A percentile compares a stretch with the other conserved stretches of the same genome.
These are phyloP conservation scores for Luidia sarsii DNA, from an alignment of 53 echinoderm and acorn worm species.

Conservation along the genomic window DNA sequence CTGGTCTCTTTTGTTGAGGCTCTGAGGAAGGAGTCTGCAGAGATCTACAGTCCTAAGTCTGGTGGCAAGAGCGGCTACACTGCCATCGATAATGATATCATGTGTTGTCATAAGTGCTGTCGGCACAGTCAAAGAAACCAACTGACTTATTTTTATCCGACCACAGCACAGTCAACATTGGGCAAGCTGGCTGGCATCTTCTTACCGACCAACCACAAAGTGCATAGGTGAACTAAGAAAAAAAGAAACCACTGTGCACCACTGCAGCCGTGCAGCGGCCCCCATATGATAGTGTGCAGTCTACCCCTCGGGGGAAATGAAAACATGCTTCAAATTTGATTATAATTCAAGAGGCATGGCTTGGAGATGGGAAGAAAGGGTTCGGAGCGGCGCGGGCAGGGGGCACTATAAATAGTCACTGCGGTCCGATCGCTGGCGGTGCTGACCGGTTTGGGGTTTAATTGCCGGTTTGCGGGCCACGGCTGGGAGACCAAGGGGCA, in stretches of 20 bases:
- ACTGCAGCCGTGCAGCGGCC: no score
- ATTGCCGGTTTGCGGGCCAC: no score
- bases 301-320: background rate
- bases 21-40: no score
- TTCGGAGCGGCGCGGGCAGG: background rate
- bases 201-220: constrained; percentile 14
- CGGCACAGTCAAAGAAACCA: constrained; percentile 34
- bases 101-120: background rate
- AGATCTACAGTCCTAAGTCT: no score
- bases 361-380: background rate
- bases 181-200: constrained; percentile 14
- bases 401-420: constrained; percentile 20
- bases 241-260: background rate
- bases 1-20: no score
- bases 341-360: constrained; percentile 15
- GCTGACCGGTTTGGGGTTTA: no score
- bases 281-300: background rate
- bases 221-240: no score
- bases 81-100: constrained; percentile 9
- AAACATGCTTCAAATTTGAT: constrained; percentile 31
- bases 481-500: no score
- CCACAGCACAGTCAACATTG: constrained; percentile 27
- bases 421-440: constrained; percentile 10
- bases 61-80: no score
- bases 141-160: constrained; percentile 18